Base-by-base conservation (phyloP, 2,888 invertebrate genomes). In the Lypha dubia region DNA sequence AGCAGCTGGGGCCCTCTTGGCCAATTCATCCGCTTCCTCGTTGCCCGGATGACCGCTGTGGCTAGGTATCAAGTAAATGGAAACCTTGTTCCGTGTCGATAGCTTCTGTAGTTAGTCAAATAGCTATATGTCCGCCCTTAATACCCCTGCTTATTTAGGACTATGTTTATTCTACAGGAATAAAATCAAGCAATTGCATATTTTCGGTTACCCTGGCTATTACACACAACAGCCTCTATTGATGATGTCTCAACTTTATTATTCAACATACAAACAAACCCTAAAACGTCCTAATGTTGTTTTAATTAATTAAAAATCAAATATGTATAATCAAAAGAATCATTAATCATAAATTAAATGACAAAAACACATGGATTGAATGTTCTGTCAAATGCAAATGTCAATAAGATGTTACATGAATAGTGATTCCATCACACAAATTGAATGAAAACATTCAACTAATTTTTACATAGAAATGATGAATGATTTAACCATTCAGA, bases 401-500 rank as follows among this genome's bases (percentile, higher is more conserved):
- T 85, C 84, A 83, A 77, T 79, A 49, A 70, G 15, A 62, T 44
- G 44, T 28, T 60, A 60, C 20, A 73, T 71, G n/a, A 62, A 15
- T 67, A 62, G 65, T 49, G 41, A 65, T 63, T 32, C 38, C 53
- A 35, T 4, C 62, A 20, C 46, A 56, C 41, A 9, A 28, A 46
- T 32, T 22, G 38, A 41, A 51, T 44, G 41, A 86, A 86, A 17
- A 49, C n/a, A 60, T 51, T 63, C 44, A 85, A 85, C 84, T 44
- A 83, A 87, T 76, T 80, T 49, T n/a, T 75, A 86, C 86, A 58
- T 11, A 24, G 11, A 87, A 86, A 90, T 89, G 88, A 89, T 89
- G 83, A 86, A 89, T 88, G 87, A 87, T 82, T 81, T 85, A 67
- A 51, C 53, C 58, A 74, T 41, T 35, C 44, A 74, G n/a, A n/a